These are phyloP conservation scores for Eublepharis macularius DNA, from an alignment of 2,113 vertebrate species.

Conservation along the genomic window DNA sequence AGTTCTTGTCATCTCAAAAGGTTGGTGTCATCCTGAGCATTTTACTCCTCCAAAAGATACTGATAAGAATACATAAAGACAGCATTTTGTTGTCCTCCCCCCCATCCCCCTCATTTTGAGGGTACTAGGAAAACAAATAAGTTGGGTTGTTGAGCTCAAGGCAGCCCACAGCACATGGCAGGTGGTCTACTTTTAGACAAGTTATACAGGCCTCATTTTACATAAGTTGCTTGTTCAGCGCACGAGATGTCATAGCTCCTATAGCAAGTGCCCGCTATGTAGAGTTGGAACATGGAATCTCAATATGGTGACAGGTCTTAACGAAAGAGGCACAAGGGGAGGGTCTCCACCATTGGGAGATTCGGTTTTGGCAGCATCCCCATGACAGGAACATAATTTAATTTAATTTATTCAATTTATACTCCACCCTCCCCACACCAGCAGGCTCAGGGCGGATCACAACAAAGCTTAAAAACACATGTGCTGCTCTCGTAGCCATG, in stretches of 20 bases:
- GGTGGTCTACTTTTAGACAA: not conserved
- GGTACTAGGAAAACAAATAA: no score
- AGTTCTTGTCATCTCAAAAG: slow-evolving; percentile 95
- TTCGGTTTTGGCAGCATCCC: not conserved
- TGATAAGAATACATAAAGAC: not conserved
- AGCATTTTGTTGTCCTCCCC: not conserved
- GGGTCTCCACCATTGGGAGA: not conserved
- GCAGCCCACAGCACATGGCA: not conserved
- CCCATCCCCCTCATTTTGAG: no score
- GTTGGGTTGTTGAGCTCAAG: not conserved
- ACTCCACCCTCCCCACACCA: no score
- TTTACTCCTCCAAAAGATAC: slow-evolving; percentile 15
- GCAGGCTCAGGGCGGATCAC: no score
- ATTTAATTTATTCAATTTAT: no score
- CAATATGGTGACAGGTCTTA: not conserved
- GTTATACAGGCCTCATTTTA: not conserved
- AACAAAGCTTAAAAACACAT: no score
- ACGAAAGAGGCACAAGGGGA: not conserved
- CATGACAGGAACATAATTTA: not conserved
- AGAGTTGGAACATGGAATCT: not conserved
- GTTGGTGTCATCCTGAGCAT: slow-evolving; percentile 61
- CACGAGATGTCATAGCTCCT: not conserved
- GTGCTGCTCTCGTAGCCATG: not conserved
- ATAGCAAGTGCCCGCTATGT: not conserved
- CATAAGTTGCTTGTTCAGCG: not conserved